Evolutionary conservation across 2,888 invertebrate genomes (phyloP).

Genomic region (Schrankia costaestrigalis): DNA sequence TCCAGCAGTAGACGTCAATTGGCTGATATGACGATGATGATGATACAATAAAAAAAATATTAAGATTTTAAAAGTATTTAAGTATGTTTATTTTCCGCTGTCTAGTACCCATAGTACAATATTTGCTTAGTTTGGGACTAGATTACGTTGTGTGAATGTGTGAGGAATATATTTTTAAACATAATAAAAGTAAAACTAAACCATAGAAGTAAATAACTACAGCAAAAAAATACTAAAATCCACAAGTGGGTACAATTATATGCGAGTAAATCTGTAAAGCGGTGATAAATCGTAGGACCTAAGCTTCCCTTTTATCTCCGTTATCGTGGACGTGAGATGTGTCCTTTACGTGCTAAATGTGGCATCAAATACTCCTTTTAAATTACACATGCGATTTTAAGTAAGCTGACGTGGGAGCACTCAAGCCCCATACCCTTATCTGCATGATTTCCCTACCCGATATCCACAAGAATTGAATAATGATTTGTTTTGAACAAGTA

Average conservation of each 20-base stretch:
- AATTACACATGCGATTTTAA: conserved; percentile 68
- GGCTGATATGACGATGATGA: too few relatives aligned
- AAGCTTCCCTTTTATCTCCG: conserved; percentile 26
- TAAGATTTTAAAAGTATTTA: too few relatives aligned
- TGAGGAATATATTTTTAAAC: too few relatives aligned
- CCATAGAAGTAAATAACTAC: too few relatives aligned
- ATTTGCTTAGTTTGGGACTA: too few relatives aligned
- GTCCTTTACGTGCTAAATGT: conserved; percentile 27
- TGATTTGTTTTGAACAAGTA: conserved; percentile 46
- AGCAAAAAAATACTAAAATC: too few relatives aligned
- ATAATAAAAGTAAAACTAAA: too few relatives aligned
- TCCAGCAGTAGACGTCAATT: too few relatives aligned
- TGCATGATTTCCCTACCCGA: conserved; percentile 51
- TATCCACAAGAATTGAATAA: conserved; percentile 63
- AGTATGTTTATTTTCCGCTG: too few relatives aligned
- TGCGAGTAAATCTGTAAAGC: conserved; percentile 28
- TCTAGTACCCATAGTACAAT: too few relatives aligned
- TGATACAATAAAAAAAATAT: too few relatives aligned
- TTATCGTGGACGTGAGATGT: conserved; percentile 35
- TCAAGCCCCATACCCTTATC: conserved; percentile 50
- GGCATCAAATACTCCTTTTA: conserved; percentile 47
- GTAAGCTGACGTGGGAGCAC: conserved; percentile 47
- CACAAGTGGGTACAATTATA: conserved; percentile 30
- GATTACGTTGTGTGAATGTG: too few relatives aligned
- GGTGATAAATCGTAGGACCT: conserved; percentile 26